phyloP scores from a whole-genome alignment of 2,113 vertebrate species.

The Puffinus mauretanicus region DNA sequence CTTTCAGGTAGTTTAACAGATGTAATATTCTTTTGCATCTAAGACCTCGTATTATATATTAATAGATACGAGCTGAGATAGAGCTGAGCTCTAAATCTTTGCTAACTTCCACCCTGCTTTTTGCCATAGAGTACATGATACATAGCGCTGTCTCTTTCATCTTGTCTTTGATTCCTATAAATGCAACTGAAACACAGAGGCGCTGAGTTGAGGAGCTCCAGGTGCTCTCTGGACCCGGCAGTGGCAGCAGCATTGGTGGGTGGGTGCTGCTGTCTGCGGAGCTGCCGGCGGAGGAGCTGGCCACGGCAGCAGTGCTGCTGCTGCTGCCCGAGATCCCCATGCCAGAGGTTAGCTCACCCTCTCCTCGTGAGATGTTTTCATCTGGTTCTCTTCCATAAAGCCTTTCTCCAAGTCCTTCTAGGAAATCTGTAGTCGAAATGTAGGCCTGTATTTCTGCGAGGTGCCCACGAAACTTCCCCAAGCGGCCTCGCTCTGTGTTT shows the following conservation, averaged over 20 bases:
- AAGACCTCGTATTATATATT: accelerated
- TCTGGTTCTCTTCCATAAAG: background rate
- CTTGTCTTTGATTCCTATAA: background rate
- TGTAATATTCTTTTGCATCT: background rate
- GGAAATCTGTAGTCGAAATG: background rate
- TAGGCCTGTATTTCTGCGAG: background rate
- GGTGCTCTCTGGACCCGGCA: accelerated
- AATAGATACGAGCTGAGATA: background rate
- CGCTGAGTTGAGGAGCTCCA: background rate
- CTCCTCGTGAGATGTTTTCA: background rate
- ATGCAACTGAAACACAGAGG: accelerated
- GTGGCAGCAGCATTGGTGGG: background rate
- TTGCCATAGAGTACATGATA: background rate
- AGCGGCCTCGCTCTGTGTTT: accelerated
- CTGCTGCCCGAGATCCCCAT: background rate
- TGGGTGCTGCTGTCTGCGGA: accelerated
- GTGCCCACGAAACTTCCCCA: accelerated
- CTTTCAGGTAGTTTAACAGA: background rate
- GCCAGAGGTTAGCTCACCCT: background rate
- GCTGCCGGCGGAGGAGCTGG: background rate
- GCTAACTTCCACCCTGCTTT: background rate
- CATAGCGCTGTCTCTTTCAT: accelerated
- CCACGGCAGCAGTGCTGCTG: background rate
- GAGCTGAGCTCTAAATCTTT: background rate
- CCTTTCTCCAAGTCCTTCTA: background rate